Evolutionary conservation across 2,888 invertebrate genomes (phyloP).

Genomic region (Drosophila nr. medialis): DNA sequence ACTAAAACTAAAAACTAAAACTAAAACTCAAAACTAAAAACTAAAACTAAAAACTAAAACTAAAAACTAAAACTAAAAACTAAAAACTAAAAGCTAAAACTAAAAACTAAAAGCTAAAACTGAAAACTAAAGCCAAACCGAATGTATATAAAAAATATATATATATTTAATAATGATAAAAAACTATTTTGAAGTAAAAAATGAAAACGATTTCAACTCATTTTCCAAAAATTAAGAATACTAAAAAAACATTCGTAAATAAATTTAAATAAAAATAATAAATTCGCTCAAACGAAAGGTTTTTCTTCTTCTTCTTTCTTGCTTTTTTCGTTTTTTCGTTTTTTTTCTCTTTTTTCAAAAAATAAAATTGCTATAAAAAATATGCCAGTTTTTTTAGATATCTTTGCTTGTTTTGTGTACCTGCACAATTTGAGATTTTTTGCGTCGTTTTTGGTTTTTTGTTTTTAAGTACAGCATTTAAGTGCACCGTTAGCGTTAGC

Average conservation of each 20-base stretch:
- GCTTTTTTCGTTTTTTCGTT: too few relatives aligned
- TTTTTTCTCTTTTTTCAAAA: too few relatives aligned
- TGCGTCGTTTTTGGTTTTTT: conserved; percentile 23
- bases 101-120: not conserved
- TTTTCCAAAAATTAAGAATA: too few relatives aligned
- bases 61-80: not conserved
- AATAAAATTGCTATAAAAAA: conserved; percentile 66
- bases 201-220: conserved; percentile 41
- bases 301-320: conserved; percentile 24
- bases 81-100: too few relatives aligned
- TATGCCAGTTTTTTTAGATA: conserved; percentile 34
- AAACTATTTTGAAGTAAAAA: conserved; percentile 10
- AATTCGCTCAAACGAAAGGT: conserved; percentile 79
- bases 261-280: conserved; percentile 58
- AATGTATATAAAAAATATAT: conserved; percentile 35
- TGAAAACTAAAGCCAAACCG: not conserved
- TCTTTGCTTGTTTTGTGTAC: conserved; percentile 48
- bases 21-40: not conserved
- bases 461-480: conserved; percentile 81
- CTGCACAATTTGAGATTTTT: conserved; percentile 74
- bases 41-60: not conserved
- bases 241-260: conserved; percentile 31
- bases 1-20: not conserved
- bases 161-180: conserved; percentile 3
- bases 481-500: conserved; percentile 67